phyloP scores from a whole-genome alignment of 1,140 invertebrate genomes.

The Bombus sylvicola region DNA sequence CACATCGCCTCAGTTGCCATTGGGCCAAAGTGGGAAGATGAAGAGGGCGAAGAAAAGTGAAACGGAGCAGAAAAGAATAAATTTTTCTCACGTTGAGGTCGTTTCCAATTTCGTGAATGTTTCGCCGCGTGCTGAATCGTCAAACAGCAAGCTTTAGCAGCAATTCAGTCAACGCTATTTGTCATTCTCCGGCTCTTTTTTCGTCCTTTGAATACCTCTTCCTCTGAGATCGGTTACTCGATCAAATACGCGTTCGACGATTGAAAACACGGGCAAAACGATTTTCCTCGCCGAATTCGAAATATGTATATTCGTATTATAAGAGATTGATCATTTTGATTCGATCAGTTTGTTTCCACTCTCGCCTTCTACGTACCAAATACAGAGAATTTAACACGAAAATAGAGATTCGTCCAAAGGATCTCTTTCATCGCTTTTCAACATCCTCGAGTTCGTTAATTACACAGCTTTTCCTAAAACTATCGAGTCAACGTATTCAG shows the following conservation, averaged over 20 bases:
- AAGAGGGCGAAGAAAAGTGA: too few species aligned
- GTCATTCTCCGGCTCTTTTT: not conserved
- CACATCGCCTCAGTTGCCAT: too few species aligned
- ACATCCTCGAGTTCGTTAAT: not conserved
- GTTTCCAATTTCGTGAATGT: slow-evolving; percentile 56
- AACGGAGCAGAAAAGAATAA: not conserved
- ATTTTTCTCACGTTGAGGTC: slow-evolving; percentile 35
- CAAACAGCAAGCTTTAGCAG: slow-evolving; percentile 16
- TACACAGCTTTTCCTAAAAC: not conserved
- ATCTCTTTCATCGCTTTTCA: too few species aligned
- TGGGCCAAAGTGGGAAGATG: too few species aligned
- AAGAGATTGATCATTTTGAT: too few species aligned
- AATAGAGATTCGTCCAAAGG: too few species aligned
- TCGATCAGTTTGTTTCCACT: not conserved
- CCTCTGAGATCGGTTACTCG: not conserved
- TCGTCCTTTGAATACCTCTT: not conserved
- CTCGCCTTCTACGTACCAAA: not conserved
- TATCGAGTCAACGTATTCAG: too few species aligned
- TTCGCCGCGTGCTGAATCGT: slow-evolving; percentile 46
- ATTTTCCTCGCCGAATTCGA: not conserved
- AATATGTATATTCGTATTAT: too few species aligned
- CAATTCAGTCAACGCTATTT: slow-evolving; percentile 5
- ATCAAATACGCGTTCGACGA: not conserved
- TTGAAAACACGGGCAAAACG: not conserved
- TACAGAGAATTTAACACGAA: not conserved